Conservation (phyloP, 2,797 vertebrate species). For the Champsocephalus esox region DNA sequence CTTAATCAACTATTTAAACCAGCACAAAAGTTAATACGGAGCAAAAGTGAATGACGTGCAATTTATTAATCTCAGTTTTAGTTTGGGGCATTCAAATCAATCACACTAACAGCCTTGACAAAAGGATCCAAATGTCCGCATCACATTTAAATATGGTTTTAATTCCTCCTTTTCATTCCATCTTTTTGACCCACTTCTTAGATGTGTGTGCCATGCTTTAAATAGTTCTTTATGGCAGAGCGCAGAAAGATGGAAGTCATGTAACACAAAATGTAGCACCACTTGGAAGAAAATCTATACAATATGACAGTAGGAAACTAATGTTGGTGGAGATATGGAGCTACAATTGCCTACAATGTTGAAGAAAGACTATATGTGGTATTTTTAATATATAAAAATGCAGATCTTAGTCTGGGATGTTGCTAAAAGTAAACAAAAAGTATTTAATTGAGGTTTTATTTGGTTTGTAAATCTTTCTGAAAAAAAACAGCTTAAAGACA, state of each 20-base stretch:
- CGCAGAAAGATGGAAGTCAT: constrained; percentile 49
- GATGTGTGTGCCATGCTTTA: constrained; percentile 74
- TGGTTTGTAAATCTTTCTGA: background rate
- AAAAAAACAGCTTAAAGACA: background rate
- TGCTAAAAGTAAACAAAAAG: background rate
- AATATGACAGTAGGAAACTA: constrained; percentile 30
- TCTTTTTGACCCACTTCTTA: constrained; percentile 84
- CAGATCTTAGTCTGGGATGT: background rate
- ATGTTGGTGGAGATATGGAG: constrained; percentile 5
- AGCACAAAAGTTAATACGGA: constrained; percentile 23
- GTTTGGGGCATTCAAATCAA: constrained; percentile 62
- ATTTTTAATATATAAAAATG: background rate
- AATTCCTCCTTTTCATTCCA: constrained; percentile 72
- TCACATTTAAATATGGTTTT: constrained; percentile 73
- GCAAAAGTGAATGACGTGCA: constrained; percentile 41
- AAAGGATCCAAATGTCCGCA: constrained; percentile 65
- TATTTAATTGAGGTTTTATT: background rate
- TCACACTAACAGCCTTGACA: constrained; percentile 57
- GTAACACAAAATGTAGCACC: constrained; percentile 41
- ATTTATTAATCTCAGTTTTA: constrained; percentile 54
- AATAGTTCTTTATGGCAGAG: constrained; percentile 80
- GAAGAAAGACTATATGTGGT: background rate
- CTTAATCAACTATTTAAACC: constrained; percentile 35
- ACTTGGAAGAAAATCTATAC: constrained; percentile 36
- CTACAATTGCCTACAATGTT: background rate